These are phyloP conservation scores for Argya squamiceps DNA, from an alignment of 2,797 vertebrate genomes.

Conservation along the genomic window DNA sequence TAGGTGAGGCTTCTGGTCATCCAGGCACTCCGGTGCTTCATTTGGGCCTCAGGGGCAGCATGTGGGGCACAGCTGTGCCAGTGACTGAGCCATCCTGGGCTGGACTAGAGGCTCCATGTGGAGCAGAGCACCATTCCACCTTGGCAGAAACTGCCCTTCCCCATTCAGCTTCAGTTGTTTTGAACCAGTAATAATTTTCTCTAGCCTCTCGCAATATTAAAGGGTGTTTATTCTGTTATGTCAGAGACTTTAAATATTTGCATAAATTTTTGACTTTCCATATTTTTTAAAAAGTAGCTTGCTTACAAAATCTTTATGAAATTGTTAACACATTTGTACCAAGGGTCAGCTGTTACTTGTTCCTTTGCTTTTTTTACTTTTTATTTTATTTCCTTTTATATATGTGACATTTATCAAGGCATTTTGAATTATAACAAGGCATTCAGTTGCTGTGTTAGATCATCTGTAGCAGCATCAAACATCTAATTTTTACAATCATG, in stretches of 20 bases:
- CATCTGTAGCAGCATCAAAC: neutral
- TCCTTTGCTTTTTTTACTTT: neutral
- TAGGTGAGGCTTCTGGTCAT: neutral
- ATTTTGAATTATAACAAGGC: neutral
- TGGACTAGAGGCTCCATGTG: neutral
- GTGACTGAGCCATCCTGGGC: neutral
- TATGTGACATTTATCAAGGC: neutral
- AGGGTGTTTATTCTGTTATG: neutral
- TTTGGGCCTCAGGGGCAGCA: neutral
- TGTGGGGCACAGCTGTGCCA: neutral
- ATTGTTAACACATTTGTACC: neutral
- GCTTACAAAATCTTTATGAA: neutral
- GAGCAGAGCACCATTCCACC: neutral
- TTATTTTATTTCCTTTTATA: neutral
- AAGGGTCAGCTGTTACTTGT: neutral
- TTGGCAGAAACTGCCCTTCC: neutral
- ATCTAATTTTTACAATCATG: neutral
- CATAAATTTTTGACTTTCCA: neutral
- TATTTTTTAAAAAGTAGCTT: neutral
- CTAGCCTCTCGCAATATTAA: rapidly evolving
- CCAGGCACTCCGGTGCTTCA: neutral
- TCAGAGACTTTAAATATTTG: neutral
- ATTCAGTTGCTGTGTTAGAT: neutral
- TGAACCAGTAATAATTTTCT: neutral
- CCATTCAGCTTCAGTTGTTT: neutral